Evolutionary conservation across 2,888 invertebrate genomes (phyloP), one percentile per base, ranked within the genome.

Genomic region (Eledone cirrhosa): DNA sequence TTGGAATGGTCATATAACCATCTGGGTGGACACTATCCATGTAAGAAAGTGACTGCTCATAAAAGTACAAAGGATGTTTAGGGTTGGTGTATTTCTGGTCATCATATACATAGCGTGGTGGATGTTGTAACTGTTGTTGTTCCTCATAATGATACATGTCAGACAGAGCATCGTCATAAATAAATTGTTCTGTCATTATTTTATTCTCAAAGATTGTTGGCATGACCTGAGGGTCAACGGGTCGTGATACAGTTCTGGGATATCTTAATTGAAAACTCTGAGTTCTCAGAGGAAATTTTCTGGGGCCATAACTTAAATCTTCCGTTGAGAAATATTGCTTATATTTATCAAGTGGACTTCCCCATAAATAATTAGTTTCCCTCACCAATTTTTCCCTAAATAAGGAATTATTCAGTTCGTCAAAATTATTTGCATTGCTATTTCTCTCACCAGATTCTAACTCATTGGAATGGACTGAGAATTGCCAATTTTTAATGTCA

Each of bases 111-210:
- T 72, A 31, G 31, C 22, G 31, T 3, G 72, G 33, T 2, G 72
- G 72, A n/a, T 41, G n/a, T 0, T 31, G 31, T 24, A 31, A 41
- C 22, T 72, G 72, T 22, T 29, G 72, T 22, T 29, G 72, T 8
- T 72, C 72, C n/a, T 72, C 22, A 31, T 41, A 33, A 33, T 31
- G 72, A 72, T 72, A 72, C 31, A 2, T 72, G 2, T 72, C 72
- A 13, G 7, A 41, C 14, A 4, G n/a, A 1, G 31, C 72, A 72
- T 72, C 72, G 7, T 72, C 72, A 22, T 72, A 72, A 2, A 72
- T 41, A 41, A 72, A 72, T 72, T 72, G 72, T 22, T 72, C 72
- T 3, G 33, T 72, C 72, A 72, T 72, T n/a, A 72, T 72, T 41
- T 72, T 72, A n/a, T 72, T 22, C 41, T 72, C 72, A 22, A 41